Conservation (phyloP, 2,888 invertebrate genomes). For the Ligdia adustata region DNA sequence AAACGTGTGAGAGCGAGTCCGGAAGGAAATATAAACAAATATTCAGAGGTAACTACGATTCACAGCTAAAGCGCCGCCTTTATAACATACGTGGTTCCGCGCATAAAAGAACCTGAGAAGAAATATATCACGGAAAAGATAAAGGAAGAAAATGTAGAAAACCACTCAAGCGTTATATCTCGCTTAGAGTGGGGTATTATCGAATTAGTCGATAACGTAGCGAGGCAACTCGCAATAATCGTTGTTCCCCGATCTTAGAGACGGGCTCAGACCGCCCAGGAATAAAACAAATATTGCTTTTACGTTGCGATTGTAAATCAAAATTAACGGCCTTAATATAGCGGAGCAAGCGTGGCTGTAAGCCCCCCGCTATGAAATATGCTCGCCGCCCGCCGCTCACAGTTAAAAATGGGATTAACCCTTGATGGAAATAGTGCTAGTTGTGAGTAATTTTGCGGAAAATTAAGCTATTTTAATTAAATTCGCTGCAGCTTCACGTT, state of each 20-base stretch:
- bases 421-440: slow-evolving; percentile 81
- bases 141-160: slow-evolving; percentile 44
- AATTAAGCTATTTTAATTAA: slow-evolving; percentile 64
- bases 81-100: slow-evolving; percentile 37
- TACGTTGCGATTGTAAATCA: slow-evolving; percentile 82
- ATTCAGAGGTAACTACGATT: slow-evolving; percentile 26
- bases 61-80: slow-evolving; percentile 33
- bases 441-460: slow-evolving; percentile 62
- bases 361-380: slow-evolving; percentile 82
- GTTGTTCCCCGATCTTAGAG: slow-evolving; percentile 64
- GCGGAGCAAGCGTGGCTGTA: slow-evolving; percentile 73
- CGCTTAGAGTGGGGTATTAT: slow-evolving; percentile 65
- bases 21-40: slow-evolving; percentile 52
- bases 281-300: slow-evolving; percentile 84
- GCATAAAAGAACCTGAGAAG: slow-evolving; percentile 38
- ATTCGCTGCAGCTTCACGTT: slow-evolving; percentile 38
- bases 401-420: slow-evolving; percentile 83
- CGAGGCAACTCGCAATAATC: slow-evolving; percentile 67
- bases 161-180: slow-evolving; percentile 63
- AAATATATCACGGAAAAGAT: slow-evolving; percentile 36
- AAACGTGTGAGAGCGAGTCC: slow-evolving; percentile 49
- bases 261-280: slow-evolving; percentile 66
- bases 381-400: slow-evolving; percentile 77
- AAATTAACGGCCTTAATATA: slow-evolving; percentile 84
- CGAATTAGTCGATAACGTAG: slow-evolving; percentile 72